Conservation (phyloP, 2,888 invertebrate species). For the Arge pagana region DNA sequence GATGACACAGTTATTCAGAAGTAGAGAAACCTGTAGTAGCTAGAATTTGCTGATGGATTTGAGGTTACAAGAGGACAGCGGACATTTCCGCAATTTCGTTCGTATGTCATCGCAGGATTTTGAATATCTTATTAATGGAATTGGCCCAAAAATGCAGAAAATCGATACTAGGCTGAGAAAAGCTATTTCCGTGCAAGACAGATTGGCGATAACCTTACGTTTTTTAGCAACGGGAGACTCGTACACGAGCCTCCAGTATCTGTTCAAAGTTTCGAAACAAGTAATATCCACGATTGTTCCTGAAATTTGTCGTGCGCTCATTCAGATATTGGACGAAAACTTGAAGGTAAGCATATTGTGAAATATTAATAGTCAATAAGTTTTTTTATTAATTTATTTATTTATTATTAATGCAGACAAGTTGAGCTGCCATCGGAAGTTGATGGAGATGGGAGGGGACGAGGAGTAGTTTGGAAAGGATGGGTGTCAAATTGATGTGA, state of each 20-base stretch:
- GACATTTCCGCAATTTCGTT: constrained; percentile 40
- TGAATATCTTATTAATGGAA: constrained; percentile 35
- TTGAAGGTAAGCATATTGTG: constrained; percentile 36
- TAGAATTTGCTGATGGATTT: neutral
- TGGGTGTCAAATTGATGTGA: neutral
- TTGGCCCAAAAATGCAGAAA: constrained; percentile 37
- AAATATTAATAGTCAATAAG: neutral
- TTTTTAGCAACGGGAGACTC: constrained; percentile 38
- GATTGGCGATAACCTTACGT: constrained; percentile 42
- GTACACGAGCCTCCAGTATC: constrained; percentile 33
- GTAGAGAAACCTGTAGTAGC: neutral
- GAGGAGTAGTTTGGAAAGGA: neutral
- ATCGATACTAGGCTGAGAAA: constrained; percentile 39
- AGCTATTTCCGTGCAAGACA: constrained; percentile 38
- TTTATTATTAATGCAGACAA: too few relatives aligned
- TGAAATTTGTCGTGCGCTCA: constrained; percentile 42
- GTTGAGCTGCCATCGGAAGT: too few relatives aligned
- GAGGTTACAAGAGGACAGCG: constrained; percentile 36
- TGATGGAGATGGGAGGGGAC: neutral
- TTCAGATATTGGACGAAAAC: constrained; percentile 38
- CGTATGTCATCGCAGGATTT: constrained; percentile 40
- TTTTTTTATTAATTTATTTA: too few relatives aligned
- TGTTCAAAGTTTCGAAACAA: constrained; percentile 39
- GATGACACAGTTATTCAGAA: neutral
- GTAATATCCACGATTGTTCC: constrained; percentile 40